Evolutionary conservation across 2,113 vertebrate species (phyloP).

Genomic region (Recurvirostra avosetta): DNA sequence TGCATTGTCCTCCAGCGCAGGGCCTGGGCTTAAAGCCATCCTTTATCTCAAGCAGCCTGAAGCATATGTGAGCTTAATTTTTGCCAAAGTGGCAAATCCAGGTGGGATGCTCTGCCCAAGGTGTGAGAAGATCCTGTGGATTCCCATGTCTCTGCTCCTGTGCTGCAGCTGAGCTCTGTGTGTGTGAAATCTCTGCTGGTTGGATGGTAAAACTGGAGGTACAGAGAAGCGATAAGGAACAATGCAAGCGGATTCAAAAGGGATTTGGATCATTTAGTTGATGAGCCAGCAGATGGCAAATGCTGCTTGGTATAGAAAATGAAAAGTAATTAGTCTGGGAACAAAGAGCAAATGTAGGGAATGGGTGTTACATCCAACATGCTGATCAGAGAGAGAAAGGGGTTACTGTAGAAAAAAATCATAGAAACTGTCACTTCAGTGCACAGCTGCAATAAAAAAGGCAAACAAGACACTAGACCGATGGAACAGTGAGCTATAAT

Average conservation of each 20-base stretch:
- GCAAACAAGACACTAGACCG: slow-evolving; percentile 38
- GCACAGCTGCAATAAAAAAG: slow-evolving; percentile 63
- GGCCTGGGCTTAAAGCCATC: neutral
- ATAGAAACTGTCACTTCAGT: slow-evolving; percentile 25
- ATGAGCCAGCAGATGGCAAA: slow-evolving; percentile 59
- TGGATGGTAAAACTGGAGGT: neutral
- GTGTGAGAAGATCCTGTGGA: neutral
- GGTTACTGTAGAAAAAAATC: slow-evolving; percentile 8
- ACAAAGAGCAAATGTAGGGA: slow-evolving; percentile 43
- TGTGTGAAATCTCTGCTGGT: neutral
- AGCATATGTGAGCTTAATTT: neutral
- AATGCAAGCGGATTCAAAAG: slow-evolving; percentile 5
- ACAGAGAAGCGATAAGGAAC: neutral
- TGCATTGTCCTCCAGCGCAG: neutral
- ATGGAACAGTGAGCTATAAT: slow-evolving; percentile 24
- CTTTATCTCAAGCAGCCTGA: neutral
- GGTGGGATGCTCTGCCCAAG: neutral
- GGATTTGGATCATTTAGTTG: slow-evolving; percentile 48
- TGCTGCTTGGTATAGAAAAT: slow-evolving; percentile 33
- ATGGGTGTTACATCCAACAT: neutral
- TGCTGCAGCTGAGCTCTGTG: neutral
- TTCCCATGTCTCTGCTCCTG: neutral
- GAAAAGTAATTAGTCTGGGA: slow-evolving; percentile 45
- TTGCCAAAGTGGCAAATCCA: neutral
- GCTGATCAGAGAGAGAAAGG: neutral